Base-by-base conservation (phyloP, 2,888 invertebrate species). In the Oscheius sp. region DNA sequence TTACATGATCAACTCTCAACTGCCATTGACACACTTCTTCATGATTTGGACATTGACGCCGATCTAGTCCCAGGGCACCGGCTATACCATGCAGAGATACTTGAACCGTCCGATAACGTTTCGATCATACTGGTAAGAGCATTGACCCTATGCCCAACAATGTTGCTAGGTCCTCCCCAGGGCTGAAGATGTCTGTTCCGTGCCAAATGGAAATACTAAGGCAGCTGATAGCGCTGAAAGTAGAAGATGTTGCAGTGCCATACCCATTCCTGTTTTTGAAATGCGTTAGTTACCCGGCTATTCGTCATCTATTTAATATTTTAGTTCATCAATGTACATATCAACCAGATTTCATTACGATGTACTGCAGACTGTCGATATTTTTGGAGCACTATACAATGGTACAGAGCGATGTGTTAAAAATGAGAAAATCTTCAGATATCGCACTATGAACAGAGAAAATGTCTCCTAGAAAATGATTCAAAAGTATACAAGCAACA, bases 251-350 rank as follows among this genome's bases (percentile, higher is more conserved):
- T 91, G 95, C 69, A 92, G 94, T 56, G 93, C 95, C 76, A 91
- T 98, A 72, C 96, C 97, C 0, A 93, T 98, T 53, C 95, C 96
- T 90, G 94, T 91, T 59, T 91, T 91, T 85, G 91, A 91, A 88
- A 90, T 91, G 88, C 89, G 91, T 91, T 84, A 55, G 55, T 23
- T 9, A 25, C 13, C 12, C 25, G 21, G 49, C 21, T 23, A 29
- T 49, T 43, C 45, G 27, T 12, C 1, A 66, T 21, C 12, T 9
- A 35, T 35, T 41, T 43, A 18, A 29, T n/a, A 93, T 95, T 91
- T 93, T 94, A 95, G 94, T 96, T 76, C 96, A 98, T 89, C 91
- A 97, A 77, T 93, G 93, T 87, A 96, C 97, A 1, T 99, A 98
- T 90, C 95, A 96, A 88, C 92, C 92, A 64, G 93, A 93, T 83